A percentile compares a stretch with the other conserved stretches of the same genome.
Conservation (phyloP, 2,797 vertebrate genomes). For the Glyptemys insculpta region DNA sequence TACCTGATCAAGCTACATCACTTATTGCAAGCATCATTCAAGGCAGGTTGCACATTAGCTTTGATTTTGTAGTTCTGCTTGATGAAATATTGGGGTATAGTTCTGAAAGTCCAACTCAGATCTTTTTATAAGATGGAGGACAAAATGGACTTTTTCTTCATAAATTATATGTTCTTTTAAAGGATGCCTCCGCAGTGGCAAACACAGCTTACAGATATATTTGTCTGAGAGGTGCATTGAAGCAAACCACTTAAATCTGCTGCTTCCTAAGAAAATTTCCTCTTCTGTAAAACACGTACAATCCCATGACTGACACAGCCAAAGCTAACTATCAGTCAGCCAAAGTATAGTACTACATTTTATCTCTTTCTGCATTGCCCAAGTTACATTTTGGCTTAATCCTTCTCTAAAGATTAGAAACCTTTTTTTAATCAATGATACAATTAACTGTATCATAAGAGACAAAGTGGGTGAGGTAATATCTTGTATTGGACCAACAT, state of each 20-base stretch:
- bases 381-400: neutral
- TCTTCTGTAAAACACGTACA: neutral
- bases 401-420: neutral
- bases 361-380: neutral
- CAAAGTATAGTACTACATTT: neutral
- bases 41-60: neutral
- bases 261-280: rapidly evolving
- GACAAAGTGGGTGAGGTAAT: neutral
- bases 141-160: neutral
- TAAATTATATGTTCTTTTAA: neutral
- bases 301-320: neutral
- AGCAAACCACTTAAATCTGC: neutral
- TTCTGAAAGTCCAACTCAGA: neutral
- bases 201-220: neutral
- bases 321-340: neutral
- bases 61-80: neutral
- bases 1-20: neutral
- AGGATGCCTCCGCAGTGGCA: neutral
- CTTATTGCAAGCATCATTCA: neutral
- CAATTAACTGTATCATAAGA: neutral
- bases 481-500: too few relatives aligned
- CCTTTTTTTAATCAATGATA: neutral
- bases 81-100: neutral
- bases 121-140: neutral
- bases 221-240: neutral